A percentile compares a stretch with the other conserved stretches of the same genome.
phyloP scores from a whole-genome alignment of 2,113 vertebrate genomes.

The Oenanthe oenanthe region DNA sequence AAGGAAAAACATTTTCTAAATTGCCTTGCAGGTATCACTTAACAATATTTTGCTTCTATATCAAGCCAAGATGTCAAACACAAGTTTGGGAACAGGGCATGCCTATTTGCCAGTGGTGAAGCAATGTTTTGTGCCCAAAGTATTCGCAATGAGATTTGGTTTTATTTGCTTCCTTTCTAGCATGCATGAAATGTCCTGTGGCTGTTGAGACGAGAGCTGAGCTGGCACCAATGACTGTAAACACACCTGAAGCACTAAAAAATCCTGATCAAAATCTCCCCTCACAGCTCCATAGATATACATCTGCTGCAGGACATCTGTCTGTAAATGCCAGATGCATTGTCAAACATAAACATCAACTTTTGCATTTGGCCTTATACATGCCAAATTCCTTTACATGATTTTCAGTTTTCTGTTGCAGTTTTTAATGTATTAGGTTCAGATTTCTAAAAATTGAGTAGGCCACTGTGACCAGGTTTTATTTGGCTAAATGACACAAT shows the following conservation, averaged over 20 bases:
- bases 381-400: background rate
- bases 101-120: background rate
- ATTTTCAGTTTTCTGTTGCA: background rate
- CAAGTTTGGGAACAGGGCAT: background rate
- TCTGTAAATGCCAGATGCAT: background rate
- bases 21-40: background rate
- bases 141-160: background rate
- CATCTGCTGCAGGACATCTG: background rate
- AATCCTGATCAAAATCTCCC: background rate
- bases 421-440: background rate
- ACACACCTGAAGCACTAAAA: background rate
- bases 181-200: background rate
- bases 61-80: background rate
- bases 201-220: rapidly evolving
- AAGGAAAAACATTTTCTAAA: background rate
- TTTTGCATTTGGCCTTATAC: background rate
- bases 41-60: background rate
- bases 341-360: background rate
- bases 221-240: rapidly evolving
- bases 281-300: rapidly evolving
- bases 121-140: background rate
- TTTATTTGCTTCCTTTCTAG: background rate
- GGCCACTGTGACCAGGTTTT: background rate
- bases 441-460: background rate
- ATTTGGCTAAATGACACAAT: background rate